Base-by-base conservation (phyloP, 2,113 vertebrate genomes). In the Dicaeum eximium region DNA sequence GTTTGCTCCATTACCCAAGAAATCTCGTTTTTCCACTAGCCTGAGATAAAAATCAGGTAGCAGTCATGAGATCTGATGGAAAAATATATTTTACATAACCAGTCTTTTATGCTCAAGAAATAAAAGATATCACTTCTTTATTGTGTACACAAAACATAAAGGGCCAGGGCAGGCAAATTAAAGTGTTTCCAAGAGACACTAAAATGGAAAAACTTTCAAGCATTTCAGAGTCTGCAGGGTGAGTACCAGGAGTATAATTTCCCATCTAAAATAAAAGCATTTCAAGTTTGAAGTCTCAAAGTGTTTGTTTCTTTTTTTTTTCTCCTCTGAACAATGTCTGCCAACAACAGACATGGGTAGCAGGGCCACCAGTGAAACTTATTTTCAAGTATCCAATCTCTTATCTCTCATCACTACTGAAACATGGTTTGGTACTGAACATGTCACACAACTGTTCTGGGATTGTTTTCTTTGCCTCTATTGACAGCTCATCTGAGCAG, bases 1-100 rank as follows among this genome's bases (percentile, higher is more conserved):
- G 23, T 93, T 83, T 92, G 93, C 82, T 95, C 82, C 93, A 96
- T 97, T 97, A 95, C 73, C 64, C 88, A 88, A 90, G 92, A 95
- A 97, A 86, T 38, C 50, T 75, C 85, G 83, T 94, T 94, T 86
- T 97, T 95, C 84, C 84, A 86, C 79, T 80, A 91, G 25, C 19
- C 60, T 75, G 37, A 91, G 82, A 94, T 93, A 89, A 97, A 82
- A 94, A 93, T 95, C 86, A 71, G 75, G 66, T 78, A 87, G 45
- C 60, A 86, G 73, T 78, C 62, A 75, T 71, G 73, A 90, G 79
- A 89, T 89, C 54, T 80, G 73, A 80, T 95, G 56, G 93, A 73
- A 95, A 96, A 92, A 92, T 90, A 58, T 61, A 20, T 75, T 89
- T 88, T 75, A 78, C 73, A 65, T 87, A 96, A 89, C 60, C 33